These are phyloP conservation scores for Eublepharis macularius DNA, from an alignment of 2,113 vertebrate species.

Conservation along the genomic window DNA sequence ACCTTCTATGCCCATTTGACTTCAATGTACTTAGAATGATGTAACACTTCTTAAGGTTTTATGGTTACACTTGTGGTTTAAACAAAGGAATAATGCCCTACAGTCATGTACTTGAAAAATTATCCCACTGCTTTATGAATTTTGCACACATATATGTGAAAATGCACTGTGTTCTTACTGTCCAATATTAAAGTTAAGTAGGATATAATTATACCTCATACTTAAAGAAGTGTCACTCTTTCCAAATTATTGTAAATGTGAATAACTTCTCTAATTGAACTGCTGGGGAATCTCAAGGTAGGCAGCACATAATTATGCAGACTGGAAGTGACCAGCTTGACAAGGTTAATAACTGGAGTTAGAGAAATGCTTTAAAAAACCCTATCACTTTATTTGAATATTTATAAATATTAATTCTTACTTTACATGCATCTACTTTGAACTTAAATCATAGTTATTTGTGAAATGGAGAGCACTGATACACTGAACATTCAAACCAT, in stretches of 20 bases:
- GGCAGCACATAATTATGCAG: constrained; percentile 17
- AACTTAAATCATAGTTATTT: neutral
- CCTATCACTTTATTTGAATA: constrained; percentile 1
- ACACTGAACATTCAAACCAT: neutral
- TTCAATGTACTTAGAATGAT: no score
- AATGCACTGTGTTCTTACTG: neutral
- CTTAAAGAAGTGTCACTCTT: neutral
- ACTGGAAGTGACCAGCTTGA: constrained; percentile 6
- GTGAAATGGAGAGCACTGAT: neutral
- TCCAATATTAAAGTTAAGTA: constrained; percentile 1
- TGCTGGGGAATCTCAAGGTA: constrained; percentile 16
- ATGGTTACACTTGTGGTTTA: neutral
- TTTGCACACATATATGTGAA: neutral
- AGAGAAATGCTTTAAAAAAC: neutral
- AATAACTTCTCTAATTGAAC: constrained; percentile 22
- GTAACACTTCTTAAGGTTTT: no score
- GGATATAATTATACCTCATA: constrained; percentile 16
- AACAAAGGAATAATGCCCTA: neutral
- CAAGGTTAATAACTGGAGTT: constrained; percentile 11
- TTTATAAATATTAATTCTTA: constrained; percentile 27
- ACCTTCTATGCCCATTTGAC: no score
- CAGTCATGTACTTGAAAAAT: neutral
- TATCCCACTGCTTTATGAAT: neutral
- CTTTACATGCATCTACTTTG: neutral
- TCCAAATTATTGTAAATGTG: constrained; percentile 5